These are phyloP conservation scores for Drosophila navojoa DNA, from an alignment of 1,140 invertebrate species.

Conservation along the genomic window DNA sequence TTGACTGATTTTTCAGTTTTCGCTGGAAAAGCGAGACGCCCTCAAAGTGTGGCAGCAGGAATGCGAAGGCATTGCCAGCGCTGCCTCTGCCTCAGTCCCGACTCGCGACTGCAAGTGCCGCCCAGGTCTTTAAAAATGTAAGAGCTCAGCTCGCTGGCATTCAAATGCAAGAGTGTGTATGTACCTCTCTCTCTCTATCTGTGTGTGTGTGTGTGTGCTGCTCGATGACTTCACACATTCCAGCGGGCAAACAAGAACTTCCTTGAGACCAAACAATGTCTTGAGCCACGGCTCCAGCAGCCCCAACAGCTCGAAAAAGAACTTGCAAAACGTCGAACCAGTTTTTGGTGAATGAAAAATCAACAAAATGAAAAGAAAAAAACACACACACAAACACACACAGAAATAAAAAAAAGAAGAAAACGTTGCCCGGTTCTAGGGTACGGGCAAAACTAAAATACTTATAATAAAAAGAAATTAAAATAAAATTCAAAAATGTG, in stretches of 20 bases:
- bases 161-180: constrained; percentile 48
- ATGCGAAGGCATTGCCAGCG: constrained; percentile 45
- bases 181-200: not conserved
- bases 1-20: constrained; percentile 46
- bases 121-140: constrained; percentile 77
- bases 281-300: constrained; percentile 11
- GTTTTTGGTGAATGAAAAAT: constrained; percentile 82
- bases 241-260: constrained; percentile 51
- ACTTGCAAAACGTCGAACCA: constrained; percentile 70
- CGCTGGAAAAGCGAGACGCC: constrained; percentile 75
- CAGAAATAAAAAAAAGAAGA: not conserved
- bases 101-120: constrained; percentile 69
- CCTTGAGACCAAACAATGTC: constrained; percentile 52
- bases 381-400: not conserved
- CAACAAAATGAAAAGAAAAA: constrained; percentile 61
- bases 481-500: constrained; percentile 83
- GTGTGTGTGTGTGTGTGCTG: constrained; percentile 11
- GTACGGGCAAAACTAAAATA: constrained; percentile 57
- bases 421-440: constrained; percentile 31
- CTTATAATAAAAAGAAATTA: constrained; percentile 82
- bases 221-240: constrained; percentile 81
- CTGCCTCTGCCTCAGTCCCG: constrained; percentile 5
- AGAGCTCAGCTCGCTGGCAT: constrained; percentile 60
- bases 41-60: constrained; percentile 52
- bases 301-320: constrained; percentile 41